Evolutionary conservation across 2,888 invertebrate genomes (phyloP), one percentile per base, ranked within the genome.

Genomic region (Erebia ligea): DNA sequence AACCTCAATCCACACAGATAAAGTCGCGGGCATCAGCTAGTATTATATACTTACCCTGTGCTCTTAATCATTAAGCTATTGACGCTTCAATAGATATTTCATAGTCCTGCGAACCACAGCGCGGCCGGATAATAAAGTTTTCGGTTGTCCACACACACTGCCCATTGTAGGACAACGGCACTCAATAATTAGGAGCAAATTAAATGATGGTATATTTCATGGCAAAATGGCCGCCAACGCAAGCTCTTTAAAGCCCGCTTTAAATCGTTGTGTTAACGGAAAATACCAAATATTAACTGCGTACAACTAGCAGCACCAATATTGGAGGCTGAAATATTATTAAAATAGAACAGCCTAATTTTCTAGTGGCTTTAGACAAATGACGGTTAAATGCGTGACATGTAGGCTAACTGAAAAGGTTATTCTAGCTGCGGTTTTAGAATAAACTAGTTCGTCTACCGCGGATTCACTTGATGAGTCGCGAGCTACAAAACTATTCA

Each of bases 151-250:
- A 70, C 67, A 72, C 67, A 72, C 70, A 74, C 70, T 72, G 68
- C 68, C 54, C 68, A 70, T 72, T 66, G 66, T 19, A 42, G 73
- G 68, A 74, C 80, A 78, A 75, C 76, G 77, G 77, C 79, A 79
- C 79, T 77, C 80, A 80, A 80, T 88, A 89, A 90, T 90, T 88
- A 88, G 87, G 82, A 82, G 81, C 80, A 85, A 89, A 90, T 89
- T 88, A 89, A 89, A 88, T 88, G 84, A 87, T 83, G 84, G 80
- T 76, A 79, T 78, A 78, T 81, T 81, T 80, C 67, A 73, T 73
- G 64, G 74, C 70, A 66, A 68, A 72, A 74, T 70, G 72, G 70
- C 70, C 50, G 68, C 52, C 67, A 66, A 61, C 65, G 52, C 50
- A 34, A 59, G 66, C 73, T 68, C 73, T 73, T 70, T 73, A 73